Evolutionary conservation across 2,888 invertebrate genomes (phyloP).

Genomic region (Phortica okadai): DNA sequence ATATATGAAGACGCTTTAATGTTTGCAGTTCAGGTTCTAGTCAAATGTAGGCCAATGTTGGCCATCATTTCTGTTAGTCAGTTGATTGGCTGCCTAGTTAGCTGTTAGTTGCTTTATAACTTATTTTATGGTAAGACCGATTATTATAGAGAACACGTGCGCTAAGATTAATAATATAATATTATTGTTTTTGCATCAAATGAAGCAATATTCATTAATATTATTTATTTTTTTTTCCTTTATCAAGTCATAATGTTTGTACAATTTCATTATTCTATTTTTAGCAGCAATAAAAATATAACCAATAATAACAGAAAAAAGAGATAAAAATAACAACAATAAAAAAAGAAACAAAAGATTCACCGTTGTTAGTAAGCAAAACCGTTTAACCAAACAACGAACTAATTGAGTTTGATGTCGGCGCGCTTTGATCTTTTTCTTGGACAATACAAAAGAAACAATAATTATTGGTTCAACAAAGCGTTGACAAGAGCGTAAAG

Average conservation of each 20-base stretch:
- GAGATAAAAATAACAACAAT: neutral
- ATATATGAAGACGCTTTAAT: neutral
- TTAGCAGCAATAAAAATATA: neutral
- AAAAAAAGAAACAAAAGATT: neutral
- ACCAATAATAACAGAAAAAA: neutral
- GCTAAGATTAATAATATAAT: too few species aligned
- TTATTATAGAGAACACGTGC: too few species aligned
- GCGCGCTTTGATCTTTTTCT: constrained; percentile 57
- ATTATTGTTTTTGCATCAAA: too few species aligned
- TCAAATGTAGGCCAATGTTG: constrained; percentile 20
- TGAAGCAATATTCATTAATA: too few species aligned
- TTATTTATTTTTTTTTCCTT: too few species aligned
- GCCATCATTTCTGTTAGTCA: neutral
- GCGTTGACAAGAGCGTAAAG: constrained; percentile 70
- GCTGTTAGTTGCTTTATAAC: neutral
- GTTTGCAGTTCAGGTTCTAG: neutral
- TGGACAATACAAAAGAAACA: constrained; percentile 62
- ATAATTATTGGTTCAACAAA: constrained; percentile 71
- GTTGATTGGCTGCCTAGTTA: neutral
- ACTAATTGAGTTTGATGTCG: constrained; percentile 69
- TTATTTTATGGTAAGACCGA: neutral
- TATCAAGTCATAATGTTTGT: too few species aligned
- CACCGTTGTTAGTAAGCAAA: constrained; percentile 66
- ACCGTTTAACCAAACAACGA: constrained; percentile 68
- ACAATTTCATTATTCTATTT: neutral